Percentiles rank a stretch among this genome's conserved stretches.
phyloP scores from a whole-genome alignment of 2,797 vertebrate genomes.

The Arrhamphus sclerolepis region DNA sequence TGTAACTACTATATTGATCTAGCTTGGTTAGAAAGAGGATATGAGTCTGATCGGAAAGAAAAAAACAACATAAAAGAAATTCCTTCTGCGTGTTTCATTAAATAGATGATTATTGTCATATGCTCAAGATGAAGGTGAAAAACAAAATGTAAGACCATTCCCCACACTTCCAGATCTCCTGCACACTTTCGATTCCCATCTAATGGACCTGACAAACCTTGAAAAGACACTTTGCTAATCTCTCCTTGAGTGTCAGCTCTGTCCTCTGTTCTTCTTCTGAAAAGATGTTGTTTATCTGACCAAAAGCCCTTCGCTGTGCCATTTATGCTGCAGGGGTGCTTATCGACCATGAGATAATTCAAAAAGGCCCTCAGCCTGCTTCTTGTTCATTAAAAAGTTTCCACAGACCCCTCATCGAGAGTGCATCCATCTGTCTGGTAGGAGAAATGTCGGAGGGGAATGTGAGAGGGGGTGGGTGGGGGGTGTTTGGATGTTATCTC shows the following conservation, averaged over 20 bases:
- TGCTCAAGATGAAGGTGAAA: conserved; percentile 15
- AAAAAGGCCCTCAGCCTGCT: conserved; percentile 66
- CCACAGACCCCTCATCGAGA: conserved; percentile 67
- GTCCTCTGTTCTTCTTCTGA: conserved; percentile 70
- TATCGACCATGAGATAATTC: conserved; percentile 78
- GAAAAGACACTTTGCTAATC: conserved; percentile 72
- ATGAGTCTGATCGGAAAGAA: background rate
- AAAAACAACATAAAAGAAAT: background rate
- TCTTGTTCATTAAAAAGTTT: conserved; percentile 81
- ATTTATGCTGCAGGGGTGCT: conserved; percentile 66
- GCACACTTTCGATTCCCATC: conserved; percentile 57
- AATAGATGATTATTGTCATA: background rate
- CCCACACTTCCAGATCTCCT: conserved; percentile 43
- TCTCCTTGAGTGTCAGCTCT: conserved; percentile 72
- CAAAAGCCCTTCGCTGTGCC: conserved; percentile 66
- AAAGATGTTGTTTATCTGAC: conserved; percentile 78
- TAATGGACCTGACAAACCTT: conserved; percentile 65
- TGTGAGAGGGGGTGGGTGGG: conserved; percentile 22
- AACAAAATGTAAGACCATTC: conserved; percentile 19
- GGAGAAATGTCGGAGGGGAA: conserved; percentile 37
- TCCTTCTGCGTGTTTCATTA: background rate
- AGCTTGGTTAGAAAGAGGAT: background rate
- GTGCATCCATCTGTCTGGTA: conserved; percentile 71
- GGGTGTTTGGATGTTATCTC: conserved; percentile 57
- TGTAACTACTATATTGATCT: background rate